Percentiles rank a stretch among this genome's conserved stretches.
Evolutionary conservation across 2,797 vertebrate species (phyloP).

Genomic region (Simalia tracyae): DNA sequence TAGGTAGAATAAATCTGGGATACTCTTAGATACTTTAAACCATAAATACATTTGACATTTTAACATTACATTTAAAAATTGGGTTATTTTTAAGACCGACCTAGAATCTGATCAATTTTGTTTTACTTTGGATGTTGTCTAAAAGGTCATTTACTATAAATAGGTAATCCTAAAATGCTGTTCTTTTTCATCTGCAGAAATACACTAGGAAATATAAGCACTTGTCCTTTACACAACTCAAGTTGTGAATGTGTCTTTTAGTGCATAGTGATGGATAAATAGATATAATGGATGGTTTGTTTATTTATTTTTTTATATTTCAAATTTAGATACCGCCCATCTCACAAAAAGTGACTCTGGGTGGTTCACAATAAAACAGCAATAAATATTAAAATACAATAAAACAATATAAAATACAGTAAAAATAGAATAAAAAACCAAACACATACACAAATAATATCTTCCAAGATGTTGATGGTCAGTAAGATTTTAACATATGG

Average conservation of each 20-base stretch:
- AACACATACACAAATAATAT: too few species aligned
- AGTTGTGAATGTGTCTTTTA: not conserved
- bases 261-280: not conserved
- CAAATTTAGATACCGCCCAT: too few species aligned
- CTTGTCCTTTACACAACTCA: not conserved
- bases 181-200: constrained; percentile 47
- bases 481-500: too few species aligned
- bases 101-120: constrained; percentile 48
- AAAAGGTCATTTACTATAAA: constrained; percentile 40
- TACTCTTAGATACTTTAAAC: not conserved
- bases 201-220: constrained; percentile 41
- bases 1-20: not conserved
- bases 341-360: too few species aligned
- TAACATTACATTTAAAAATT: not conserved
- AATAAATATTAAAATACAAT: too few species aligned
- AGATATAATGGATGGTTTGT: not conserved
- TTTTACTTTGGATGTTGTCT: constrained; percentile 48
- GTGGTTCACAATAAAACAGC: too few species aligned
- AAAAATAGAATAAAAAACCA: too few species aligned
- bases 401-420: too few species aligned
- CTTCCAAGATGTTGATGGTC: too few species aligned
- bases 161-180: constrained; percentile 48
- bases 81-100: constrained; percentile 39
- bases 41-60: not conserved
- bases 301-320: too few species aligned